Evolutionary conservation across 2,888 invertebrate genomes (phyloP), one percentile per base, ranked within the genome.

Genomic region (Scrobipalpa costella): DNA sequence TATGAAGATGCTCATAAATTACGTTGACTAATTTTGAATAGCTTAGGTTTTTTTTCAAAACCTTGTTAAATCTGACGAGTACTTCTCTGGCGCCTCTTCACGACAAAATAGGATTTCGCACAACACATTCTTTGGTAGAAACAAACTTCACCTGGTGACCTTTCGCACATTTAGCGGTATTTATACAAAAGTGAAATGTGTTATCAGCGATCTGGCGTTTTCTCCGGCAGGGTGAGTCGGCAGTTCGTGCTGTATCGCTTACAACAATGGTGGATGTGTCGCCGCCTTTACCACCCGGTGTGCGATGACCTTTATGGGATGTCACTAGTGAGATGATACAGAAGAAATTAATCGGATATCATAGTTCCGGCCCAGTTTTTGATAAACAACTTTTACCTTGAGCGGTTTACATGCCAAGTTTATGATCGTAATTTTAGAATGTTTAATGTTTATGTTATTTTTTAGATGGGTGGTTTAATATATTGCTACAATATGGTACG

Each of bases 131-230:
- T 34, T 36, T 38, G 8, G 40, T 13, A 40, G 58, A 59, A 21
- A 50, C 49, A 36, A 52, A 52, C 50, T 49, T 61, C 15, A 61
- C 34, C 19, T 61, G 52, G 33, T 57, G 58, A 63, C 63, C 63
- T 63, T 63, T 58, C 50, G 33, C 27, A 58, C 49, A 58, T 63
- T 57, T 40, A 63, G 57, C 50, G 61, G 58, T 66, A 61, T 66
- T 66, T 62, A 63, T 61, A 58, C 50, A 66, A 66, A 66, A 66
- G 65, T 66, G 65, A 66, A 66, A 66, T 63, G 65, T 61, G 47
- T 65, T 66, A 66, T 66, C 65, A 61, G 27, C 21, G 21, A 66
- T 66, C 61, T 61, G 27, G 57, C 47, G 63, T 63, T 66, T 66
- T 66, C 65, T 58, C 65, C 61, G 40, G 9, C 19, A 7, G 65